Percentiles rank a stretch among this genome's conserved stretches.
Evolutionary conservation across 1,140 invertebrate genomes (phyloP).

Genomic region (Drosophila pectinifera): DNA sequence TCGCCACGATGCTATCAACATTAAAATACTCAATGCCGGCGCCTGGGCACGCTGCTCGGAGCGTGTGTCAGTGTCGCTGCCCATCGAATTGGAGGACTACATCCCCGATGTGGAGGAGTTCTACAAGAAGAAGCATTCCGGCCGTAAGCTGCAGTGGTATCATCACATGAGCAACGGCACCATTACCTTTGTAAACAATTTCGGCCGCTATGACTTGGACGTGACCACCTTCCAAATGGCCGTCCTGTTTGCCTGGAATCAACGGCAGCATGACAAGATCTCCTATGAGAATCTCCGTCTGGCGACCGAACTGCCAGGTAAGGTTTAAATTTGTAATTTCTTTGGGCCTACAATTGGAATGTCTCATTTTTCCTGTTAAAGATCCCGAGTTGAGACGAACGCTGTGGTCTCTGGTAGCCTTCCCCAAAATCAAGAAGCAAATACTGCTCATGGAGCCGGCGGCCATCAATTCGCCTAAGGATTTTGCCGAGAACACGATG

Average conservation of each 20-base stretch:
- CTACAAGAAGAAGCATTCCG: slow-evolving; percentile 98
- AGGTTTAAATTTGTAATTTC: background rate
- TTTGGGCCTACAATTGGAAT: background rate
- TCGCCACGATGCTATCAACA: slow-evolving; percentile 91
- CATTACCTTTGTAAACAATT: slow-evolving; percentile 96
- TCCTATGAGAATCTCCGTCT: slow-evolving; percentile 97
- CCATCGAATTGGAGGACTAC: slow-evolving; percentile 98
- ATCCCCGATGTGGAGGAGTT: slow-evolving; percentile 98
- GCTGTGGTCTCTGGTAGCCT: slow-evolving; percentile 98
- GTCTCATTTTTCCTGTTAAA: background rate
- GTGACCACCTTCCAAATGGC: slow-evolving; percentile 99
- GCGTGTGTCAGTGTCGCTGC: slow-evolving; percentile 96
- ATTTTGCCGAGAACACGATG: slow-evolving; percentile 95
- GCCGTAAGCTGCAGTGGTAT: slow-evolving; percentile 99
- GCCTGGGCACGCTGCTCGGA: slow-evolving; percentile 98
- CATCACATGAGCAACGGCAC: slow-evolving; percentile 99
- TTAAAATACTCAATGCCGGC: slow-evolving; percentile 98
- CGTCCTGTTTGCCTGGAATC: slow-evolving; percentile 99
- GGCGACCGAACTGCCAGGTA: slow-evolving; percentile 95
- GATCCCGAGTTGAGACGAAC: slow-evolving; percentile 97
- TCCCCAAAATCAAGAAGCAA: slow-evolving; percentile 98
- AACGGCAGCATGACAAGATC: slow-evolving; percentile 95
- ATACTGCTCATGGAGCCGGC: slow-evolving; percentile 92
- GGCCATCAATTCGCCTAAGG: slow-evolving; percentile 93
- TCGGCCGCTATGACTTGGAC: slow-evolving; percentile 98